Conservation (phyloP, 2,888 invertebrate species). For the Coecobrya sp. region DNA sequence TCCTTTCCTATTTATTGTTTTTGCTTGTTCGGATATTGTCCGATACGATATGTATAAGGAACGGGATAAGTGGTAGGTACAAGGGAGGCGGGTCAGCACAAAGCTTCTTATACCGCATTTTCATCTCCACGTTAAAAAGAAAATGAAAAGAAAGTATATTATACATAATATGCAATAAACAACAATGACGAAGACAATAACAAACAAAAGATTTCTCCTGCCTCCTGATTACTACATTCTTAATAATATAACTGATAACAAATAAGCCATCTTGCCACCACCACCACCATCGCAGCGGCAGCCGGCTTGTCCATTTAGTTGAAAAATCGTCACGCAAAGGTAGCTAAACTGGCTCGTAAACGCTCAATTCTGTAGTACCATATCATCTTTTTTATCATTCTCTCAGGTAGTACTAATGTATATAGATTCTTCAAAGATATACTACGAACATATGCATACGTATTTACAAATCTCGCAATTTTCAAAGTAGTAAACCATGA, state of each 20-base stretch:
- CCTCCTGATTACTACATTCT: neutral
- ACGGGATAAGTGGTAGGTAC: neutral
- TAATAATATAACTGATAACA: slow-evolving; percentile 13
- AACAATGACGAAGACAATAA: slow-evolving; percentile 4
- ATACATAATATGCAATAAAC: neutral
- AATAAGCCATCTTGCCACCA: slow-evolving; percentile 20
- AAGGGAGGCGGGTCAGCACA: slow-evolving; percentile 4
- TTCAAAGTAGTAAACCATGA: too few relatives aligned
- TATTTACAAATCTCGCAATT: too few relatives aligned
- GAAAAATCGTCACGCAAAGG: slow-evolving; percentile 66
- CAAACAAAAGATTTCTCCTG: slow-evolving; percentile 31
- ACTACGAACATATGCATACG: too few relatives aligned
- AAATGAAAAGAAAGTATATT: neutral
- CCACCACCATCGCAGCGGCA: neutral
- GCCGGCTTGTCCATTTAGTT: slow-evolving; percentile 39
- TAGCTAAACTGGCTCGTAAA: slow-evolving; percentile 51
- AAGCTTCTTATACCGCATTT: neutral
- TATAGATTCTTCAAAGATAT: too few relatives aligned
- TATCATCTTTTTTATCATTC: slow-evolving; percentile 12
- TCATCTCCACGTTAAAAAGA: neutral
- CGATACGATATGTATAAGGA: neutral
- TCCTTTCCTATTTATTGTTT: neutral
- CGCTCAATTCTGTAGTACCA: slow-evolving; percentile 22
- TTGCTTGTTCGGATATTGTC: too few relatives aligned
- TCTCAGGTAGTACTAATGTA: too few relatives aligned